Evolutionary conservation across 2,888 invertebrate species (phyloP).

Genomic region (Mesoligia furuncula): DNA sequence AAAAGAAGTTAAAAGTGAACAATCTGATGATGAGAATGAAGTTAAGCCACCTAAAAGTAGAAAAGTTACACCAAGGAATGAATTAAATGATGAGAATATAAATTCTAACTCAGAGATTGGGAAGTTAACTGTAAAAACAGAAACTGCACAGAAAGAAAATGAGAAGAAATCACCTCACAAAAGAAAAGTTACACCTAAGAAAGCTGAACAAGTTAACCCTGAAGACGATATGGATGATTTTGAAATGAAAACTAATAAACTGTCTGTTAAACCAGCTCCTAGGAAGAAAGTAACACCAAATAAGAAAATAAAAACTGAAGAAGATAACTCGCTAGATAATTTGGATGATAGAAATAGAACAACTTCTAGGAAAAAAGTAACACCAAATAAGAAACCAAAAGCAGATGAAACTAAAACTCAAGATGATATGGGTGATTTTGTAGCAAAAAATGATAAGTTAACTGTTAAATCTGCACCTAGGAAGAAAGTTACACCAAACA

Average conservation of each 20-base stretch:
- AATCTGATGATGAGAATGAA: slow-evolving; percentile 57
- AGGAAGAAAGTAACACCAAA: slow-evolving; percentile 53
- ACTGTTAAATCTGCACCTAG: slow-evolving; percentile 34
- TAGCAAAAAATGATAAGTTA: slow-evolving; percentile 39
- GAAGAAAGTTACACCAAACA: slow-evolving; percentile 46
- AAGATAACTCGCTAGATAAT: slow-evolving; percentile 37
- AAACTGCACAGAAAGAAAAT: slow-evolving; percentile 29
- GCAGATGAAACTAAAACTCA: slow-evolving; percentile 7
- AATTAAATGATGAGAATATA: slow-evolving; percentile 53
- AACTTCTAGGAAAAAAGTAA: slow-evolving; percentile 43
- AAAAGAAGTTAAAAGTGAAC: slow-evolving; percentile 64
- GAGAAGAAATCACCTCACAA: slow-evolving; percentile 52
- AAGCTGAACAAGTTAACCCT: slow-evolving; percentile 10
- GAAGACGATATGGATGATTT: slow-evolving; percentile 61
- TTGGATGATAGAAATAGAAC: slow-evolving; percentile 51
- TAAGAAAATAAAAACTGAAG: slow-evolving; percentile 39
- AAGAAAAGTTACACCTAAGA: slow-evolving; percentile 62
- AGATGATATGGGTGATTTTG: slow-evolving; percentile 58
- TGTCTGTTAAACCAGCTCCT: slow-evolving; percentile 33
- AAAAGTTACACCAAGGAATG: slow-evolving; percentile 69
- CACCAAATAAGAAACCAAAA: slow-evolving; percentile 26
- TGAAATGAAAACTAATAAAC: slow-evolving; percentile 44
- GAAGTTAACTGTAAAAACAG: slow-evolving; percentile 34
- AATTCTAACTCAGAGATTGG: slow-evolving; percentile 39
- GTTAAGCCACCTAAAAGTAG: slow-evolving; percentile 62